Base-by-base conservation (phyloP, 2,888 invertebrate genomes). In the Limenitis camilla region DNA sequence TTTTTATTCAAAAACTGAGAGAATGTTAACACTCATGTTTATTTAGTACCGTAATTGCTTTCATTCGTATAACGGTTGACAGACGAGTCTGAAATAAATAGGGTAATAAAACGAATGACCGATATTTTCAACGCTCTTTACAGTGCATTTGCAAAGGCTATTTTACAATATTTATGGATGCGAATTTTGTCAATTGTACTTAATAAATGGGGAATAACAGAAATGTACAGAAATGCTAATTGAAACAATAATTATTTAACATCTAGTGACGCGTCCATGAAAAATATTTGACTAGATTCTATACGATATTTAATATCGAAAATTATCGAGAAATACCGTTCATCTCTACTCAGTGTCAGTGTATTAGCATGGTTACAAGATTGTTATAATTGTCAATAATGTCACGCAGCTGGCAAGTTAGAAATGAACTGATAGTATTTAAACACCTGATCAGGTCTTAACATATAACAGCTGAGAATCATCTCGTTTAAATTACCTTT, bases 61-160 rank as follows among this genome's bases (percentile, higher is more conserved):
- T 52, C 50, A 41, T 50, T 47, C 46, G 52, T 46, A 45, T 46
- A 54, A 40, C 45, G 45, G 35, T 52, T 40, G 49, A 45, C 55
- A 46, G 52, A 27, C 39, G 11, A 44, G 46, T 7, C 30, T 32
- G 54, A 43, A 52, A 54, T 57, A 45, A 46, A 57, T 57, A 42
- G 57, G 49, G 39, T 49, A 46, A 52, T 57, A 49, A 54, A 57
- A 39, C 42, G 42, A 31, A 52, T 49, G 54, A 49, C 51, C 41
- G 49, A 52, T 52, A 54, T 44, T 57, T 57, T 54, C 57, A 42
- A 45, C 49, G 52, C 56, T 51, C 44, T 55, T 52, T 41, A 41
- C 33, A 30, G 40, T 41, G 41, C 41, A 52, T 55, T 49, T 55
- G 42, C 49, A 55, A 52, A 52, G 49, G 42, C 40, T 38, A 46